Base-by-base conservation (phyloP, 1,140 invertebrate genomes). In the Papilio machaon region DNA sequence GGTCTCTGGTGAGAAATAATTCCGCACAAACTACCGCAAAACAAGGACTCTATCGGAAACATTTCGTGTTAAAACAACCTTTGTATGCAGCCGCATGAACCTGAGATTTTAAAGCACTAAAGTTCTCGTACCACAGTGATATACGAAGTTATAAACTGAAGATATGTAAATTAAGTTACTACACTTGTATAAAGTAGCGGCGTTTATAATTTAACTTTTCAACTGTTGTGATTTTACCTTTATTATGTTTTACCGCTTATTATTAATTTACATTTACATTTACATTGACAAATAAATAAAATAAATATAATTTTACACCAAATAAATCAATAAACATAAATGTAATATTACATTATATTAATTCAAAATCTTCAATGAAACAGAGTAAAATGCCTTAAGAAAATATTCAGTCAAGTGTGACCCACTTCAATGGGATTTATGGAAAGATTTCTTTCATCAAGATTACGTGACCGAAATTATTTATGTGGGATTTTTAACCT, bases 11-110 rank as follows among this genome's bases (percentile, higher is more conserved):
- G 64, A 70, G 64, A 35, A 70, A 35, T 70, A 64, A 35, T 54
- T 1, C 11, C 64, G 30, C 2, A 35, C 30, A 3, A 70, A 70
- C 23, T 38, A 38, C 30, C 17, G 30, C 13, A 35, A 70, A 70
- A 70, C 64, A 11, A 70, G 11, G 64, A 70, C 64, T 38, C 30
- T 70, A 70, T 70, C 30, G 64, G 30, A 35, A 70, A 70, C 64
- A 70, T 70, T 70, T 70, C 30, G 30, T 13, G 60, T 70, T 70
- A 70, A 64, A 70, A 35, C 64, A 35, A 70, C 30, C 64, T 70
- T 70, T 70, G 64, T 70, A 70, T 70, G 64, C 64, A 70, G 30
- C 58, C 58, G n/a, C 30, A 70, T 64, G 11, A 64, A 70, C 64
- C 64, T 35, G 30, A 70, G 23, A 11, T 35, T 70, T 70, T 35